These are phyloP conservation scores for Micropoecilia bifurca DNA, from an alignment of 2,797 vertebrate genomes.

Conservation along the genomic window DNA sequence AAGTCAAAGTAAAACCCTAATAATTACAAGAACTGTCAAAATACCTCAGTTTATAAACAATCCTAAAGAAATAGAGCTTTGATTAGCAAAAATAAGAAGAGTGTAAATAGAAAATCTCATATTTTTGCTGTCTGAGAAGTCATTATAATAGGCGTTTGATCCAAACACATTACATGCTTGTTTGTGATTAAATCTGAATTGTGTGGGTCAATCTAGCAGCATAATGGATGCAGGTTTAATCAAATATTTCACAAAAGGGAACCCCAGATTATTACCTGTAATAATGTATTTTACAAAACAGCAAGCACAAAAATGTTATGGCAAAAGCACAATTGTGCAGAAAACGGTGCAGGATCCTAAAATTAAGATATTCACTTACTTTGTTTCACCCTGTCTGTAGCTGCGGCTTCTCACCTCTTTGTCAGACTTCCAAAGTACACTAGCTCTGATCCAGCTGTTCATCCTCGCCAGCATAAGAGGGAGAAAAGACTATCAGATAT, in stretches of 20 bases:
- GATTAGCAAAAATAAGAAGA: background rate
- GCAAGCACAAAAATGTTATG: background rate
- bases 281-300: background rate
- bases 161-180: background rate
- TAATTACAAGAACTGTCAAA: background rate
- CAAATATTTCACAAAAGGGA: slow-evolving; percentile 19
- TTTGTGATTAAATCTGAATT: slow-evolving; percentile 3
- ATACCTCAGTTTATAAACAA: background rate
- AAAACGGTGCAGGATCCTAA: slow-evolving; percentile 7
- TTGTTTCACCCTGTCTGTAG: slow-evolving; percentile 31
- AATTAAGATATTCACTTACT: slow-evolving; percentile 27
- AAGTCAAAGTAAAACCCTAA: background rate
- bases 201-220: background rate
- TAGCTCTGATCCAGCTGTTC: slow-evolving; percentile 57
- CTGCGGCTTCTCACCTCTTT: slow-evolving; percentile 42
- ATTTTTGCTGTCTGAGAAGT: background rate
- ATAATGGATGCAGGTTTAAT: background rate
- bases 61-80: background rate
- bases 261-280: background rate
- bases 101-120: background rate
- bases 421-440: slow-evolving; percentile 61
- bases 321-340: background rate
- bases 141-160: background rate
- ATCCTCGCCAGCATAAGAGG: slow-evolving; percentile 50
- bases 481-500: slow-evolving; percentile 58